A percentile compares a stretch with the other conserved stretches of the same genome.
These are phyloP conservation scores for Chunga burmeisteri DNA, from an alignment of 2,113 vertebrate species.

Conservation along the genomic window DNA sequence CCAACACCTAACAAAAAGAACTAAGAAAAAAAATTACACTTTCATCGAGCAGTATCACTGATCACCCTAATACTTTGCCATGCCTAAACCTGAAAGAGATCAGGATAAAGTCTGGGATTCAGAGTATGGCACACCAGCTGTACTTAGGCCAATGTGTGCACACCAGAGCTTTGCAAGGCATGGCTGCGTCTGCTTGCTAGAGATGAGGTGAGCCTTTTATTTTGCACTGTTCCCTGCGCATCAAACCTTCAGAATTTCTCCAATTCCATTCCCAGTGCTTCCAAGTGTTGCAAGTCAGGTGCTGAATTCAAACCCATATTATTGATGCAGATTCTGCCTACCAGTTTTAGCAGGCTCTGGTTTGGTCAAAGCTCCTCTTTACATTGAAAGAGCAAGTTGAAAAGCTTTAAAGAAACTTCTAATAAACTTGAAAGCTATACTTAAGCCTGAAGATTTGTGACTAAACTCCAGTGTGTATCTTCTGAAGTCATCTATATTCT, in stretches of 20 bases:
- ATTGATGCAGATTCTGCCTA: background rate
- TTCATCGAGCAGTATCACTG: background rate
- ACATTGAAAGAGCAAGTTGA: background rate
- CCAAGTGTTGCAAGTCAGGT: background rate
- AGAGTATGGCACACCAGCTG: background rate
- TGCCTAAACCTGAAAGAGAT: background rate
- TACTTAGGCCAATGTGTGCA: fast-evolving
- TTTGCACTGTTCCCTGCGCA: background rate
- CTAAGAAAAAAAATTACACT: background rate
- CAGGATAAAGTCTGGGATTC: background rate
- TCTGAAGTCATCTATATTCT: background rate
- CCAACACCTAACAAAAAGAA: background rate
- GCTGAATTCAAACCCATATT: background rate
- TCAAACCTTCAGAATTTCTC: background rate
- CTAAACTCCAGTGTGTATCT: background rate
- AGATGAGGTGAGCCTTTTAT: background rate
- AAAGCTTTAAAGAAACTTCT: background rate
- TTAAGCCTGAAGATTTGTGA: background rate
- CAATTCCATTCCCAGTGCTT: background rate
- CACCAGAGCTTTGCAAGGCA: background rate
- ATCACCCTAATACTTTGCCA: background rate
- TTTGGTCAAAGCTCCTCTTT: background rate
- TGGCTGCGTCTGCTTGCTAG: background rate
- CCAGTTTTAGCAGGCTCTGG: background rate
- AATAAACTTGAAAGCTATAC: background rate